Evolutionary conservation across 2,888 invertebrate species (phyloP).

Genomic region (Brachypalpus laphriformis): DNA sequence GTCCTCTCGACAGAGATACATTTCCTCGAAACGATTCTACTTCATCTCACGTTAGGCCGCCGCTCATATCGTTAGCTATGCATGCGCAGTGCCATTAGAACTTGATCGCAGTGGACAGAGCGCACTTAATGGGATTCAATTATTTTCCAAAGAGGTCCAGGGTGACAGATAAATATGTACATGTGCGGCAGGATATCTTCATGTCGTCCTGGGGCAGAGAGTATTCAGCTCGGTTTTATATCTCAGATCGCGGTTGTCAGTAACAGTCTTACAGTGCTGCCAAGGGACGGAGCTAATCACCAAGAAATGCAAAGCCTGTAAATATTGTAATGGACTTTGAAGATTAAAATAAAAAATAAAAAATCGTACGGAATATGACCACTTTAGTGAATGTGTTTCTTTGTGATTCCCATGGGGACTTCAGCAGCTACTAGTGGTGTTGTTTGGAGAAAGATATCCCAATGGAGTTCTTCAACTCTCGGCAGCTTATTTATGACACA

Average conservation of each 20-base stretch:
- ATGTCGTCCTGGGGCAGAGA: slow-evolving; percentile 54
- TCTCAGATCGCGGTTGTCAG: slow-evolving; percentile 45
- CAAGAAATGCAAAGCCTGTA: slow-evolving; percentile 53
- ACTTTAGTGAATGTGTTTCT: slow-evolving; percentile 38
- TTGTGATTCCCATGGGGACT: slow-evolving; percentile 50
- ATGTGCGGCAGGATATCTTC: slow-evolving; percentile 62
- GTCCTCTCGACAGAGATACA: slow-evolving; percentile 41
- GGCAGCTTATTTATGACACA: slow-evolving; percentile 68
- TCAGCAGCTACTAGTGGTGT: neutral
- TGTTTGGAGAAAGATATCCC: slow-evolving; percentile 21
- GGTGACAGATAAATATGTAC: slow-evolving; percentile 68
- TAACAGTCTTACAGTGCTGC: slow-evolving; percentile 6
- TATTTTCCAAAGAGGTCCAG: slow-evolving; percentile 66
- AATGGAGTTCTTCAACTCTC: slow-evolving; percentile 50
- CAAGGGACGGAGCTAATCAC: slow-evolving; percentile 57
- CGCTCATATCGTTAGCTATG: slow-evolving; percentile 31
- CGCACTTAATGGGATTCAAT: slow-evolving; percentile 69
- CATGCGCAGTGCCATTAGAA: slow-evolving; percentile 56
- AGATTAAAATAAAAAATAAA: slow-evolving; percentile 12
- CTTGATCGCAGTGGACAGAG: slow-evolving; percentile 37
- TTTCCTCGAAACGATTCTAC: slow-evolving; percentile 34
- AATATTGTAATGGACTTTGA: slow-evolving; percentile 34
- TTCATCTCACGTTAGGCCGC: slow-evolving; percentile 39
- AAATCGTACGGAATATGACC: slow-evolving; percentile 44
- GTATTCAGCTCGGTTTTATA: neutral